Conservation (phyloP, 2,888 invertebrate genomes). For the Lycaena phlaeas region DNA sequence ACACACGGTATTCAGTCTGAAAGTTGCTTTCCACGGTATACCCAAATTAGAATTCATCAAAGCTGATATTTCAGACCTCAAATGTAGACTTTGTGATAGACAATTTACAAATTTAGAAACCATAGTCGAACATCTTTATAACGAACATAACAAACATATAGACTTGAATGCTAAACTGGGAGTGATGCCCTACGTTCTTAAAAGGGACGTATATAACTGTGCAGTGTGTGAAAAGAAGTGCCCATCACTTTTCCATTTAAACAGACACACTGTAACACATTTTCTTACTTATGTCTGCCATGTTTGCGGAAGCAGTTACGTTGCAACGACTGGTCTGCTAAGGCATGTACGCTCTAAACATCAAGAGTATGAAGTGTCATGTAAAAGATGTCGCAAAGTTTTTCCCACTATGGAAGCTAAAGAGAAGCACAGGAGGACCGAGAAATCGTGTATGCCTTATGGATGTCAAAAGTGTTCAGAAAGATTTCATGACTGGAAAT, state of each 20-base stretch:
- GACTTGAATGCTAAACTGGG: slow-evolving; percentile 39
- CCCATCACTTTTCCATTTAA: slow-evolving; percentile 48
- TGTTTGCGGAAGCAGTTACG: slow-evolving; percentile 54
- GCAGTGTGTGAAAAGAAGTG: slow-evolving; percentile 47
- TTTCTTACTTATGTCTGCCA: slow-evolving; percentile 56
- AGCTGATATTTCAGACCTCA: slow-evolving; percentile 45
- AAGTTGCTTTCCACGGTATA: slow-evolving; percentile 48
- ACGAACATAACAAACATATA: slow-evolving; percentile 31
- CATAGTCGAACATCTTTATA: slow-evolving; percentile 36
- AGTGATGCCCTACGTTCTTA: slow-evolving; percentile 50
- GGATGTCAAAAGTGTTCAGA: slow-evolving; percentile 51
- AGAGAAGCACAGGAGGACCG: slow-evolving; percentile 44
- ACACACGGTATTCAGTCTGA: slow-evolving; percentile 42
- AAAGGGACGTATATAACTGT: slow-evolving; percentile 41
- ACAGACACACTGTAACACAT: slow-evolving; percentile 55
- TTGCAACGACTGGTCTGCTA: slow-evolving; percentile 47
- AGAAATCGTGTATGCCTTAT: slow-evolving; percentile 57
- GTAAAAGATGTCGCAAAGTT: slow-evolving; percentile 45
- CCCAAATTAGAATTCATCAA: slow-evolving; percentile 57
- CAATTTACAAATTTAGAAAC: slow-evolving; percentile 31
- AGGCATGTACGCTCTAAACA: slow-evolving; percentile 51
- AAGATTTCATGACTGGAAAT: slow-evolving; percentile 48
- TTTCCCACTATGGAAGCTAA: slow-evolving; percentile 59
- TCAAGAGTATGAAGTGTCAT: slow-evolving; percentile 47
- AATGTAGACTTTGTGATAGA: slow-evolving; percentile 39